Conservation (phyloP, 2,888 invertebrate species). For the Drosophila vallismaia region DNA sequence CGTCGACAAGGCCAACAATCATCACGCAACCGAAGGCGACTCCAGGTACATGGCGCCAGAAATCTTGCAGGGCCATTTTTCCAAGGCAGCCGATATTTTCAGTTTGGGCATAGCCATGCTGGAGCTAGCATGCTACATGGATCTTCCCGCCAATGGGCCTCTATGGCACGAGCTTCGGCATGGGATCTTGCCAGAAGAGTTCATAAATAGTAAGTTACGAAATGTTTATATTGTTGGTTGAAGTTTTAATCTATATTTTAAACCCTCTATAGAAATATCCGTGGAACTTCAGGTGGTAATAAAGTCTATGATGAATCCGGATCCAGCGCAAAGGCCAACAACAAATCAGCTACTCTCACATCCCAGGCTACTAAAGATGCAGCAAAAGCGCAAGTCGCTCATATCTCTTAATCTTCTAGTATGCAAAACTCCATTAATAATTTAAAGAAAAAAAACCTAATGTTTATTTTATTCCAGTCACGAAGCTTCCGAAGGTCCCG, state of each 20-base stretch:
- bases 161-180: slow-evolving; percentile 88
- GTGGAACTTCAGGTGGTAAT: slow-evolving; percentile 85
- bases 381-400: slow-evolving; percentile 76
- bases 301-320: slow-evolving; percentile 86
- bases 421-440: slow-evolving; percentile 20
- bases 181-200: slow-evolving; percentile 85
- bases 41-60: slow-evolving; percentile 90
- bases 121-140: slow-evolving; percentile 89
- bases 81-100: slow-evolving; percentile 90
- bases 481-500: slow-evolving; percentile 78
- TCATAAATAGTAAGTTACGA: slow-evolving; percentile 81
- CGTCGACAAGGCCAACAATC: slow-evolving; percentile 85
- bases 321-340: slow-evolving; percentile 85
- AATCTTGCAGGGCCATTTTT: slow-evolving; percentile 87
- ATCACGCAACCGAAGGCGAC: slow-evolving; percentile 89
- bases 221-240: not conserved
- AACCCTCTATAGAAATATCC: slow-evolving; percentile 79
- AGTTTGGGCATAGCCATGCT: slow-evolving; percentile 90
- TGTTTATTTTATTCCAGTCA: slow-evolving; percentile 59
- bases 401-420: slow-evolving; percentile 77
- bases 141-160: slow-evolving; percentile 88
- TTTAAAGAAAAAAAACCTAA: not conserved
- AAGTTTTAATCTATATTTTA: not conserved
- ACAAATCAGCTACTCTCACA: slow-evolving; percentile 85
- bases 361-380: slow-evolving; percentile 73